Base-by-base conservation (phyloP, 2,797 vertebrate genomes). In the Sebastes matsubarae region DNA sequence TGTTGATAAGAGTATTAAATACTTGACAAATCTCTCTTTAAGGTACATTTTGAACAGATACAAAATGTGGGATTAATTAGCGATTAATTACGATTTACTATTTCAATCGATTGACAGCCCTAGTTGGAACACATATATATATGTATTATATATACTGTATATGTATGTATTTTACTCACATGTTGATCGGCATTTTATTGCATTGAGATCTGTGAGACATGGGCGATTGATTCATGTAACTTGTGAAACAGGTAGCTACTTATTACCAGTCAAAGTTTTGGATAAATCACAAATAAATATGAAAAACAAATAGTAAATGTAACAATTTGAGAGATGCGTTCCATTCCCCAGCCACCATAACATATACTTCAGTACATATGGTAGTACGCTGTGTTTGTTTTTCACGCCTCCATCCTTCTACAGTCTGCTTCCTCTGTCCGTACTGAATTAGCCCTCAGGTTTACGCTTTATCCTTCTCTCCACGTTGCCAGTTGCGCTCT, bases 391-490 rank as follows among this genome's bases (percentile, higher is more conserved):
- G 24, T 80, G 76, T 58, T 55, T 54, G 1, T 22, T 64, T 52
- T 14, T 29, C 6, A 38, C 24, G 42, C 46, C n/a, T 29, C 16
- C 6, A 38, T 55, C 30, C 11, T 57, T 54, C 60, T 46, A 27
- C 30, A 29, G 66, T 42, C 68, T n/a, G 3, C 59, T 29, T 68
- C 34, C 63, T 60, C 38, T 25, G 46, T 70, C 27, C 25, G 4
- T 57, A 25, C n/a, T 25, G 18, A 79, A 68, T 75, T 64, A 75
- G 22, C 32, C 10, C 12, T 20, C 9, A 16, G 2, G 9, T 84
- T 72, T 27, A 5, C 32, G 24, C 22, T 64, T 72, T 55, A 68
- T 77, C 68, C 65, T 22, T 67, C 65, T 60, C 55, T 71, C 50
- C 11, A 9, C 66, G 66, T 66, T 59, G 36, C 50, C 18, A 2